Evolutionary conservation across 2,888 invertebrate genomes (phyloP), one percentile per base, ranked within the genome.

Genomic region (Uloborus plumipes): DNA sequence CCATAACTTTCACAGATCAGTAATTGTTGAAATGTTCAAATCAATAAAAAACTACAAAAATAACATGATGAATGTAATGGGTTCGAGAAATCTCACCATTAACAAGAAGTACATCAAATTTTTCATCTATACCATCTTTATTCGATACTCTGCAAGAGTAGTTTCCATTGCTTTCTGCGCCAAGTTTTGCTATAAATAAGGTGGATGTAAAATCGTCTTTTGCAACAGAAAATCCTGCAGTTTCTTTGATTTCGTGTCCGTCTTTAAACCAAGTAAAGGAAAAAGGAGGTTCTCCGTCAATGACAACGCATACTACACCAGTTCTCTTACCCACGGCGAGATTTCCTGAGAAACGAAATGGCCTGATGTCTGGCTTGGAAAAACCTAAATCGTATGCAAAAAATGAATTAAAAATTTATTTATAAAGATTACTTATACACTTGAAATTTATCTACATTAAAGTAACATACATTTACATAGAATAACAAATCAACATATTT

Each of bases 201-300:
- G 61, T 49, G 0, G 81, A 81, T 3, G 67, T 64, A 16, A 67
- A 71, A 9, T 71, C 78, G 14, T 71, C 65, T 4, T 18, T 71
- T 16, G 22, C 20, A 7, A 78, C 22, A 1, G 65, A 55, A 9
- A 71, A 16, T 11, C 50, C 31, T 16, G 2, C n/a, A 16, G 39
- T 72, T 14, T 64, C 53, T 13, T 20, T 18, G 18, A 66, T 49
- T 6, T 15, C 4, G 15, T 39, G 47, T n/a, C 81, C 84, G 62
- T 85, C 81, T 75, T 81, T 85, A 39, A 58, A 69, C 86, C 86
- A 86, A 16, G 26, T 53, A 72, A 85, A 84, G n/a, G 39, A n/a
- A 18, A 85, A 78, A 20, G 86, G 86, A 18, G 67, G 61, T 49
- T 79, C 75, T 0, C 86, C 86, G 2, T 49, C 61, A 11, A 55